Evolutionary conservation across 2,888 invertebrate genomes (phyloP).

Genomic region (Anoplius nigerrimus): DNA sequence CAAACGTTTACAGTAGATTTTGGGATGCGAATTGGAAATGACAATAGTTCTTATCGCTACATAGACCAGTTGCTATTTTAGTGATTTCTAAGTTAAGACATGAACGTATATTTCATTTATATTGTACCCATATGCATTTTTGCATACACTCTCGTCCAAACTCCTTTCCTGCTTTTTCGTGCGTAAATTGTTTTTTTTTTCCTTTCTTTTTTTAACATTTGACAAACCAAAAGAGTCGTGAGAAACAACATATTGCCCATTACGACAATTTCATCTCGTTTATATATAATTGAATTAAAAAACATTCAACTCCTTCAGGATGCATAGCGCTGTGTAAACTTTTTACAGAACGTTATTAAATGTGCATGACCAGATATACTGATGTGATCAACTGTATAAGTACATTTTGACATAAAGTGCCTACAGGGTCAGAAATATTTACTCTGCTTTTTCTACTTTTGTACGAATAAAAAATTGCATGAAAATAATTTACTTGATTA

Average conservation of each 20-base stretch:
- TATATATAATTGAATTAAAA: neutral
- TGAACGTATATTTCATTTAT: slow-evolving; percentile 7
- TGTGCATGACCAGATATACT: too few species aligned
- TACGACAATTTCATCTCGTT: neutral
- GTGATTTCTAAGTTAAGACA: slow-evolving; percentile 12
- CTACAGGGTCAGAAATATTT: too few species aligned
- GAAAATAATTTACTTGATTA: too few species aligned
- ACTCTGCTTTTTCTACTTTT: too few species aligned
- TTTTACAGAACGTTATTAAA: too few species aligned
- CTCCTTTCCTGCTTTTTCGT: slow-evolving; percentile 17
- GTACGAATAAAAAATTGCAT: too few species aligned
- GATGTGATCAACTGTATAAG: too few species aligned
- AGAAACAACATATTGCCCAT: slow-evolving; percentile 15
- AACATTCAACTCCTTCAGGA: too few species aligned
- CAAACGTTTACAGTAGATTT: slow-evolving; percentile 29
- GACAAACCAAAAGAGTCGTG: slow-evolving; percentile 18
- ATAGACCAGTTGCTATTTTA: slow-evolving; percentile 12
- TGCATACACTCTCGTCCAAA: slow-evolving; percentile 17
- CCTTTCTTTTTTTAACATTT: slow-evolving; percentile 12
- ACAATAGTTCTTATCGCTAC: neutral
- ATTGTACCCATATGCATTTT: slow-evolving; percentile 11
- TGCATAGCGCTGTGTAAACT: too few species aligned
- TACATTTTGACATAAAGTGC: too few species aligned
- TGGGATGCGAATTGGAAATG: neutral
- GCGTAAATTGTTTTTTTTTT: too few species aligned